phyloP scores from a whole-genome alignment of 1,140 invertebrate genomes.

The Sinonovacula constricta region DNA sequence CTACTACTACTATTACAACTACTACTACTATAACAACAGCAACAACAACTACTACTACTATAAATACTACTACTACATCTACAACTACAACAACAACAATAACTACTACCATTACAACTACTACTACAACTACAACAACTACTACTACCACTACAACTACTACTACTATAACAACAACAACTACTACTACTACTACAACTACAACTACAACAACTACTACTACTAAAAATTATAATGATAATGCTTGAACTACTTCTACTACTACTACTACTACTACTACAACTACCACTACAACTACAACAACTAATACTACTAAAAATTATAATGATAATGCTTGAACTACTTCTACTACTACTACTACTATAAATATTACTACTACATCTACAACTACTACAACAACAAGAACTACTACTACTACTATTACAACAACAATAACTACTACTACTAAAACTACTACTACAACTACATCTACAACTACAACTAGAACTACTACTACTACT shows the following conservation, averaged over 20 bases:
- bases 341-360: not conserved
- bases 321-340: not conserved
- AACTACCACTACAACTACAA: constrained; percentile 11
- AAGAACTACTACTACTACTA: constrained; percentile 8
- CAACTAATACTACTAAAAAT: constrained; percentile 18
- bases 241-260: constrained; percentile 7
- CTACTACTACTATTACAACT: constrained; percentile 13
- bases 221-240: not conserved
- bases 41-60: constrained; percentile 15
- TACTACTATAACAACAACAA: not conserved
- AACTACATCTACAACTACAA: constrained; percentile 10
- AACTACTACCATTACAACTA: constrained; percentile 8
- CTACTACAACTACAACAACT: constrained; percentile 13
- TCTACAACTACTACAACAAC: constrained; percentile 12
- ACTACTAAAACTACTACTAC: constrained; percentile 16
- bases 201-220: constrained; percentile 8
- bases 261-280: constrained; percentile 3
- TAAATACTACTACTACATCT: constrained; percentile 11
- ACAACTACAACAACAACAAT: constrained; percentile 8
- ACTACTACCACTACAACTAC: constrained; percentile 3
- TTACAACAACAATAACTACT: not conserved
- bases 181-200: constrained; percentile 6
- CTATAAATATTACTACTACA: constrained; percentile 1
- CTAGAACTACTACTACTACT: constrained; percentile 21
- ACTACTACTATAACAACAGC: constrained; percentile 11